phyloP scores from a whole-genome alignment of 1,140 invertebrate species.

The Nebria ingens region DNA sequence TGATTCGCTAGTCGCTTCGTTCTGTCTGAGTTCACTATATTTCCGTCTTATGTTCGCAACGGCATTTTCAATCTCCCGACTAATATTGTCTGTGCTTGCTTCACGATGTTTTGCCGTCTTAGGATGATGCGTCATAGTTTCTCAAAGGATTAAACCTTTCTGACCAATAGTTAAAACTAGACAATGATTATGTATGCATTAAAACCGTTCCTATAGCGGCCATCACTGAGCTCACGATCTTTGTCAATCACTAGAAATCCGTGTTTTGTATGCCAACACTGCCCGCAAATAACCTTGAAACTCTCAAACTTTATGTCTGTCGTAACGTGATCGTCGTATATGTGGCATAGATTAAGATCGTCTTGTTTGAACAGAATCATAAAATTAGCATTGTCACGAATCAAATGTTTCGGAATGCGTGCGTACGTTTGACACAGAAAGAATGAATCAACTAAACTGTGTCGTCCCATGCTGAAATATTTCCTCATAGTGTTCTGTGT shows the following conservation, averaged over 20 bases:
- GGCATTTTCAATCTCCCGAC: too few species aligned
- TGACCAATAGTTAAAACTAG: too few species aligned
- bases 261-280: slow-evolving; percentile 22
- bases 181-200: too few species aligned
- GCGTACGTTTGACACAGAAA: slow-evolving; percentile 32
- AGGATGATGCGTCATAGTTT: too few species aligned
- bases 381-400: slow-evolving; percentile 32
- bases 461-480: slow-evolving; percentile 28
- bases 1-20: too few species aligned
- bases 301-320: slow-evolving; percentile 27
- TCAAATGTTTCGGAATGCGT: slow-evolving; percentile 30
- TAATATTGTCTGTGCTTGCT: too few species aligned
- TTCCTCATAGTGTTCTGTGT: slow-evolving; percentile 25
- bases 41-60: too few species aligned
- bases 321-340: slow-evolving; percentile 29
- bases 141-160: too few species aligned
- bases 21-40: too few species aligned
- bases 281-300: slow-evolving; percentile 25
- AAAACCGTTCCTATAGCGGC: slow-evolving; percentile 24
- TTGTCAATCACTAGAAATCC: slow-evolving; percentile 27
- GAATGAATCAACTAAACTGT: slow-evolving; percentile 22
- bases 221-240: slow-evolving; percentile 21
- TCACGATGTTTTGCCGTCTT: too few species aligned
- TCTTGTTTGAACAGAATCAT: slow-evolving; percentile 32
- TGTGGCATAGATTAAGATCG: too few species aligned